Base-by-base conservation (phyloP, 2,888 invertebrate genomes). In the Lasioglossum malachurum region DNA sequence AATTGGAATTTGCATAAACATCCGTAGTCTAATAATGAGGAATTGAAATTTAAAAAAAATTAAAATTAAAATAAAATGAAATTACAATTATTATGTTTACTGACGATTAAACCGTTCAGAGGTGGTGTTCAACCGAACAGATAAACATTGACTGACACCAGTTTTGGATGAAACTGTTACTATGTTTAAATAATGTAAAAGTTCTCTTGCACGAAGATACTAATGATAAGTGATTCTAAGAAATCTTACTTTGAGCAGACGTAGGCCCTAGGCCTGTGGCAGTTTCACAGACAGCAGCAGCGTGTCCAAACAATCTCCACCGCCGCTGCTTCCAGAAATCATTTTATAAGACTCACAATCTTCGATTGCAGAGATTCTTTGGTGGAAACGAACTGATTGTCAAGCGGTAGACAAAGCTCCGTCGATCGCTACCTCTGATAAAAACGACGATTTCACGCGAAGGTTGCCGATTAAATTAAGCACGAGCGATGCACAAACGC, bases 391-490 rank as follows among this genome's bases (percentile, higher is more conserved):
- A 71, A 77, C 71, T 67, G 79, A 75, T 86, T 75, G 73, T 64
- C 35, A 71, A 23, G 74, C 46, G 69, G 69, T 86, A 67, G 77
- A 75, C 82, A 78, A 86, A 80, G 64, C 57, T 41, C 27, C 27
- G 41, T 8, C 75, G 82, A 86, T 86, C 27, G 35, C 38, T 46
- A 60, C 41, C 72, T 67, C 60, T 73, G 87, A 87, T 87, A 82
- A 82, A 72, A 49, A 46, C 74, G 79, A 71, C 74, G 79, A 86
- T 86, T 74, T 82, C 71, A 46, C 67, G 79, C 82, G 87, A 86
- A 82, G 87, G 77, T 60, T 87, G 53, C 75, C 82, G 87, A 87
- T 87, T 86, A 77, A 87, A 78, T 82, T 80, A 82, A 74, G 44
- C 69, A 73, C 69, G 49, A 60, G 23, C 60, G 57, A 69, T 79